Percentiles rank a stretch among this genome's conserved stretches.
Conservation (phyloP, 2,888 invertebrate species). For the Cloeon dipterum region DNA sequence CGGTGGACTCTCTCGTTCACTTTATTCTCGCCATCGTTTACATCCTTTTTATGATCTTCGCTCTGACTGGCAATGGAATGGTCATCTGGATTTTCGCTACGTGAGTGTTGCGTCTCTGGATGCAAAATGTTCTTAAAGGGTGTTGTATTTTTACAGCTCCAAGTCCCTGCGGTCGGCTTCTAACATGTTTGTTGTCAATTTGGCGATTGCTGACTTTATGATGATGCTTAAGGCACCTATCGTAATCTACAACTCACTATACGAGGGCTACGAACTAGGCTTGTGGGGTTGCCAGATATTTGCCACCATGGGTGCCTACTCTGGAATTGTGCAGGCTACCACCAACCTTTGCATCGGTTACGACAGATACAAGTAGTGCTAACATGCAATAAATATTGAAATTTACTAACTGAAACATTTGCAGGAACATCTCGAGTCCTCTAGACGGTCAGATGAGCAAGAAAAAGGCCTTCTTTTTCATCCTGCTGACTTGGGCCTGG, state of each 20-base stretch:
- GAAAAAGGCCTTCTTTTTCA: constrained; percentile 56
- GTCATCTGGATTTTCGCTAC: constrained; percentile 65
- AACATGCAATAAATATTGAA: no score
- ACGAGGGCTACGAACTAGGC: constrained; percentile 52
- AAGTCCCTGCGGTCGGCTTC: constrained; percentile 54
- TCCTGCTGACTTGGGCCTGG: constrained; percentile 49
- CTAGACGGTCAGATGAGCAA: constrained; percentile 58
- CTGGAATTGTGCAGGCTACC: constrained; percentile 55
- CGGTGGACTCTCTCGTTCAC: no score
- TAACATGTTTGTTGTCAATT: constrained; percentile 60
- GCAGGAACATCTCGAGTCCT: constrained; percentile 55
- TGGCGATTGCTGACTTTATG: constrained; percentile 61
- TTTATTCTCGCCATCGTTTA: no score
- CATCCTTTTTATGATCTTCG: constrained; percentile 44
- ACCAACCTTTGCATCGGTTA: constrained; percentile 73
- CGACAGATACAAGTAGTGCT: constrained; percentile 47
- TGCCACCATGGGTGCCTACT: constrained; percentile 47
- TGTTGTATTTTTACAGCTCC: no score
- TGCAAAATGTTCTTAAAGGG: no score
- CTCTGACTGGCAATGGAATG: constrained; percentile 58
- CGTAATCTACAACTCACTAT: constrained; percentile 64
- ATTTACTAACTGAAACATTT: no score
- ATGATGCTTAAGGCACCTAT: constrained; percentile 75
- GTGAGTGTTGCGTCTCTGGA: no score
- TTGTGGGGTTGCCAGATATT: constrained; percentile 54